Conservation (phyloP, 2,113 vertebrate species). For the Riparia riparia region DNA sequence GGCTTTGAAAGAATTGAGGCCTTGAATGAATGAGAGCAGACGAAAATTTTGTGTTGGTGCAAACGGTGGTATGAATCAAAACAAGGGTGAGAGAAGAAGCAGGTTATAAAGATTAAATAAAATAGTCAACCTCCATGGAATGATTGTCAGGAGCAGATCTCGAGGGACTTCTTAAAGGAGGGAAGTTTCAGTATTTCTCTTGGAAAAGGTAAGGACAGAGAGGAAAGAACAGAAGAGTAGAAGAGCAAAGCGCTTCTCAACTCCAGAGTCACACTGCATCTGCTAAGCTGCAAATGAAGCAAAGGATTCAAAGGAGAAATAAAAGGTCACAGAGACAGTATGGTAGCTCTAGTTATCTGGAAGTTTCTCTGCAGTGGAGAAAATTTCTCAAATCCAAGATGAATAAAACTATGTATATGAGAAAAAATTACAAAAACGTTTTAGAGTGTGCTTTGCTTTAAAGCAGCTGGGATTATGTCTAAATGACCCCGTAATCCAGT, state of each 20-base stretch:
- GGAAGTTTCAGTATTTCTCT: not conserved
- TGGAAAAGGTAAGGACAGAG: not conserved
- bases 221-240: not conserved
- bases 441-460: not conserved
- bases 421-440: not conserved
- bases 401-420: not conserved
- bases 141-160: not conserved
- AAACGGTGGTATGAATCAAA: not conserved
- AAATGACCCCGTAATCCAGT: not conserved
- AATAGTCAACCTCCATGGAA: not conserved
- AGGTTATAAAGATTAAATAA: not conserved
- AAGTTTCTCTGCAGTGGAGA: not conserved
- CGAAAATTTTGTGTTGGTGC: not conserved
- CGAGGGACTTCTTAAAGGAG: not conserved
- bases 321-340: not conserved
- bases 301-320: not conserved
- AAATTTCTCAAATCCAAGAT: not conserved
- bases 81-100: not conserved
- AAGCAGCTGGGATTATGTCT: not conserved
- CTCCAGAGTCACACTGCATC: not conserved
- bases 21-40: conserved; percentile 1
- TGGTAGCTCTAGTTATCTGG: not conserved
- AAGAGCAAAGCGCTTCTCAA: not conserved
- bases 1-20: conserved; percentile 25
- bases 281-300: not conserved